Percentiles rank a stretch among this genome's conserved stretches.
These are phyloP conservation scores for Apostichopus leukothele DNA, from an alignment of 53 echinoderm and acorn worm species.

Conservation along the genomic window DNA sequence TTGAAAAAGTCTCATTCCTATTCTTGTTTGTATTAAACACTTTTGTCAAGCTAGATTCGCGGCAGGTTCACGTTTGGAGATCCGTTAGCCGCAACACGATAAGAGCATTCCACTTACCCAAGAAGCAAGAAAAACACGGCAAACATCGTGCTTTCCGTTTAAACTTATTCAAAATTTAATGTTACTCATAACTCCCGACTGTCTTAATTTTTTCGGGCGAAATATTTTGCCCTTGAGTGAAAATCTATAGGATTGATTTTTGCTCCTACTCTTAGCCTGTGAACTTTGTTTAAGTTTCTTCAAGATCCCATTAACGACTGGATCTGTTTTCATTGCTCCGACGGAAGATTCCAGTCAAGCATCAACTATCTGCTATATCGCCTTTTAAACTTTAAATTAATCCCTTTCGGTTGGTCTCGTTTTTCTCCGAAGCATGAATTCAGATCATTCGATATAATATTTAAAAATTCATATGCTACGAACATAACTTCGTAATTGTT, in stretches of 20 bases:
- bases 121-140: constrained; percentile 27
- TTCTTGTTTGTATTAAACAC: too few species aligned
- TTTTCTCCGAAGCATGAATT: neutral
- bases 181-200: constrained; percentile 8
- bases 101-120: constrained; percentile 17
- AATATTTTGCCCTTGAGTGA: constrained; percentile 24
- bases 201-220: constrained; percentile 31
- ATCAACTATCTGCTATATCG: neutral
- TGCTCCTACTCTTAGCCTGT: neutral
- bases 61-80: neutral
- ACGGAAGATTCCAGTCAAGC: constrained; percentile 3
- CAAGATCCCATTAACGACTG: constrained; percentile 33
- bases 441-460: too few species aligned
- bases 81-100: constrained; percentile 10
- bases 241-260: constrained; percentile 45
- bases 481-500: too few species aligned
- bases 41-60: too few species aligned
- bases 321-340: constrained; percentile 37
- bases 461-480: too few species aligned
- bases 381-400: neutral
- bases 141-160: neutral
- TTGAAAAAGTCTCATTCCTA: too few species aligned
- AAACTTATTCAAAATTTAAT: constrained; percentile 27
- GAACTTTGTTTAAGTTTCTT: constrained; percentile 34
- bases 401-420: neutral